These are phyloP conservation scores for Melolontha melolontha DNA, from an alignment of 2,888 invertebrate species.

Conservation along the genomic window DNA sequence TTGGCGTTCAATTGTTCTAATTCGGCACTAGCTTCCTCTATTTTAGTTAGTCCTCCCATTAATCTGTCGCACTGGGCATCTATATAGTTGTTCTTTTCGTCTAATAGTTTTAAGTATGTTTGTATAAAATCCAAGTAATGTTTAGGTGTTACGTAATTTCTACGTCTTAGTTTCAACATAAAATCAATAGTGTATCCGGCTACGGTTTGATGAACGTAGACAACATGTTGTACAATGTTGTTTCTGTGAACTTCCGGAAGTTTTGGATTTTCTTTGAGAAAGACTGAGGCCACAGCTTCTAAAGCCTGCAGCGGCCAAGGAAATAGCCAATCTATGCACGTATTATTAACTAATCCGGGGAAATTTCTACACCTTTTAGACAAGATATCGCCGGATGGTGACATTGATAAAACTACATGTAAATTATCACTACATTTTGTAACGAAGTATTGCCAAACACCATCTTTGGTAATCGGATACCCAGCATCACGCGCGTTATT, in stretches of 20 bases:
- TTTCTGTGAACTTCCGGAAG: conserved; percentile 67
- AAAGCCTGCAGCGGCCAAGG: conserved; percentile 94
- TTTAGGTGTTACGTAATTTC: conserved; percentile 92
- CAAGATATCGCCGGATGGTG: conserved; percentile 85
- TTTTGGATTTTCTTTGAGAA: conserved; percentile 74
- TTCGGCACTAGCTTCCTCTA: conserved; percentile 88
- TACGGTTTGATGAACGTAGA: conserved; percentile 85
- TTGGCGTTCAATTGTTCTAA: conserved; percentile 83
- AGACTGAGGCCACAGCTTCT: conserved; percentile 87
- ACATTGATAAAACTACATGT: conserved; percentile 92
- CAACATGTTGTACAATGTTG: conserved; percentile 84
- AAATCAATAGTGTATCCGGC: conserved; percentile 80
- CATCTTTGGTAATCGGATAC: conserved; percentile 80
- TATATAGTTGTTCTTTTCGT: conserved; percentile 76
- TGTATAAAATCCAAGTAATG: conserved; percentile 91
- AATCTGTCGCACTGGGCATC: conserved; percentile 77
- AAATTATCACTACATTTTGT: conserved; percentile 84
- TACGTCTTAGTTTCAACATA: conserved; percentile 77
- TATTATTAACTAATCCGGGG: conserved; percentile 92
- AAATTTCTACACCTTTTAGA: conserved; percentile 89
- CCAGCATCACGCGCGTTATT: conserved; percentile 78
- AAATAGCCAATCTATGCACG: conserved; percentile 94
- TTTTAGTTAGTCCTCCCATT: conserved; percentile 80
- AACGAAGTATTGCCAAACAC: conserved; percentile 88
- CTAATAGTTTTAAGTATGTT: conserved; percentile 80